These are phyloP conservation scores for Tyrophagus putrescentiae DNA, from an alignment of 1,140 invertebrate genomes.

Conservation along the genomic window DNA sequence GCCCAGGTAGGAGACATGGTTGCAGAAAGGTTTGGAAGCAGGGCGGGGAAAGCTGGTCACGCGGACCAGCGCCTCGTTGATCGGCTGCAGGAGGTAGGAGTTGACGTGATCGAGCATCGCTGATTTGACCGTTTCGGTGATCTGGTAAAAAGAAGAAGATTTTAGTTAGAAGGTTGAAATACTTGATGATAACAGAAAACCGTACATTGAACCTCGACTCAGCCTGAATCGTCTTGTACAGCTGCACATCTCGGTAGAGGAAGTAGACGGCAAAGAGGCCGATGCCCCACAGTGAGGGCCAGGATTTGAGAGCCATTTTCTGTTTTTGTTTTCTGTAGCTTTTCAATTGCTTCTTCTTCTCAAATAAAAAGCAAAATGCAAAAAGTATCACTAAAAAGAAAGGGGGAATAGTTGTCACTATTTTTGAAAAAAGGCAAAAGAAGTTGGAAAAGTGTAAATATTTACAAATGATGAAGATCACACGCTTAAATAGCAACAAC, in stretches of 20 bases:
- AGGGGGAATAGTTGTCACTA: too few relatives aligned
- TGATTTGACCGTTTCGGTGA: constrained; percentile 24
- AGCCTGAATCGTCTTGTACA: constrained; percentile 1
- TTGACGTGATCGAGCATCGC: constrained; percentile 29
- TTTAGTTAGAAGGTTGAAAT: neutral
- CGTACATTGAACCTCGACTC: constrained; percentile 10
- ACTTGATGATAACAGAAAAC: neutral
- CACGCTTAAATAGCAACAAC: too few relatives aligned
- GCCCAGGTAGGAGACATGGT: constrained; percentile 56
- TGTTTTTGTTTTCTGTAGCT: too few relatives aligned
- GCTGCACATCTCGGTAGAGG: neutral
- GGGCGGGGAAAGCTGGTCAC: neutral
- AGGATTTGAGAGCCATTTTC: neutral
- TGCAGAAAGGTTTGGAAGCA: constrained; percentile 48
- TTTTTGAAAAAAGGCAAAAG: too few relatives aligned
- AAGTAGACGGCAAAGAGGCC: neutral
- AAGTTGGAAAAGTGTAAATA: too few relatives aligned
- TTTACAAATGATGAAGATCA: too few relatives aligned
- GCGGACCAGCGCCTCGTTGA: constrained; percentile 25
- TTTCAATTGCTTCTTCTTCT: too few relatives aligned
- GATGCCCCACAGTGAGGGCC: neutral
- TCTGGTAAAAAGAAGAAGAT: neutral
- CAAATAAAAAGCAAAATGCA: too few relatives aligned
- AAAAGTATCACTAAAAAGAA: too few relatives aligned
- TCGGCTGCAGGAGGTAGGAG: constrained; percentile 26